Conservation (phyloP, 2,888 invertebrate genomes). For the Eristalis pertinax region DNA sequence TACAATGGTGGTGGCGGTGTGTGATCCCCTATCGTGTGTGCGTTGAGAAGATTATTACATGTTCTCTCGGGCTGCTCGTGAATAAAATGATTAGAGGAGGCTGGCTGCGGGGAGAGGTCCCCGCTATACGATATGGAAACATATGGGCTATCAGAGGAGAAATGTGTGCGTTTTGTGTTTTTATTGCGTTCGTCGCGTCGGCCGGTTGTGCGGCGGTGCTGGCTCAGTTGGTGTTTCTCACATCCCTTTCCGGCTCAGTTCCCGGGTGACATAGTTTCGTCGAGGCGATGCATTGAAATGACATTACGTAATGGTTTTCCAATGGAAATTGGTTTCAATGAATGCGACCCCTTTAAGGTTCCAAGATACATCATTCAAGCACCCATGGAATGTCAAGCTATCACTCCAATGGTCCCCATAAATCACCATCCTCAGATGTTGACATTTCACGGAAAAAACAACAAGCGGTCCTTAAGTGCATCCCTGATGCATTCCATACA, state of each 20-base stretch:
- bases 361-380: no score
- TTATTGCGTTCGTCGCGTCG: conserved; percentile 24
- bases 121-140: conserved; percentile 18
- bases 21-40: conserved; percentile 52
- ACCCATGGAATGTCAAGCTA: not conserved
- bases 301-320: not conserved
- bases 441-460: not conserved
- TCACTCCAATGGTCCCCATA: not conserved
- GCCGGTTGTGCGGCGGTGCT: no score
- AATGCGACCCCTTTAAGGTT: no score
- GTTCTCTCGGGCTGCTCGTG: not conserved
- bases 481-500: not conserved
- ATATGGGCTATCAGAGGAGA: conserved; percentile 46
- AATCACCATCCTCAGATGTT: not conserved
- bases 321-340: no score
- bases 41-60: conserved; percentile 25
- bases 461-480: not conserved
- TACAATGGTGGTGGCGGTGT: conserved; percentile 33
- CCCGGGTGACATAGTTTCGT: conserved; percentile 42
- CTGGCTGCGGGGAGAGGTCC: not conserved
- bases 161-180: not conserved
- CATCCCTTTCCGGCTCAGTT: conserved; percentile 58
- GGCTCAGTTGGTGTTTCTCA: not conserved
- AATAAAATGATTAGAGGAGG: conserved; percentile 28
- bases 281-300: conserved; percentile 5